Base-by-base conservation (phyloP, 1,140 invertebrate species). In the Drosophila nikananu region DNA sequence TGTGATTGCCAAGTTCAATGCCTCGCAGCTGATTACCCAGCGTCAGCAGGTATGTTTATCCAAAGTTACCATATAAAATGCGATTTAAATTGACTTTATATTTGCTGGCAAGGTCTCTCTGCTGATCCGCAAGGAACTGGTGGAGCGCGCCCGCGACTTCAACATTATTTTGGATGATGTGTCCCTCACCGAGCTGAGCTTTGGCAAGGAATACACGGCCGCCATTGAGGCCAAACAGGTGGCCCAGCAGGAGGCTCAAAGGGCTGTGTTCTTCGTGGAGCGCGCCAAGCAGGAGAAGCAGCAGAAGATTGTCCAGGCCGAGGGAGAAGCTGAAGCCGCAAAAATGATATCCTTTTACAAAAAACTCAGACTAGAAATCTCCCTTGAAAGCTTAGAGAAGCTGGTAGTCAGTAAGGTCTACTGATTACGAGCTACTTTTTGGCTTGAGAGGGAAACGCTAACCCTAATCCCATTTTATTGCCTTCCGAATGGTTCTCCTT, bases 201-300 rank as follows among this genome's bases (percentile, higher is more conserved):
- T 99, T 94, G 98, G 99, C 30, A 98, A 98, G 93, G 99, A 99
- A 94, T 99, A 99, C 91, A 98, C 99, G n/a, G 98, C 98, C 52
- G 99, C 99, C 65, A 99, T 99, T 89, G 99, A 99, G 95, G 96
- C 99, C 10, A 99, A 99, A 94, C 99, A 99, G 94, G 98, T 99
- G 19, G 99, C 99, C 17, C 99, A 99, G 93, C 99, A 99, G 94
- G 99, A 99, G 94, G 99, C 99, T 15, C 99, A 99, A 94, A 94
- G 99, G 83, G 99, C 99, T 44, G 98, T 98, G 65, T 99, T 99
- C 93, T 96, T 98, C 27, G 99, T 99, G 2, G 99, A 99, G 94
- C 96, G 97, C 91, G 99, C 99, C 15, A 98, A 97, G 86, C 99
- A 99, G 93, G 99, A 99, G 93, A 96, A 96, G 91, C 99, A 99